Conservation (phyloP, 1,140 invertebrate genomes). For the Trypoxylus dichotomus region DNA sequence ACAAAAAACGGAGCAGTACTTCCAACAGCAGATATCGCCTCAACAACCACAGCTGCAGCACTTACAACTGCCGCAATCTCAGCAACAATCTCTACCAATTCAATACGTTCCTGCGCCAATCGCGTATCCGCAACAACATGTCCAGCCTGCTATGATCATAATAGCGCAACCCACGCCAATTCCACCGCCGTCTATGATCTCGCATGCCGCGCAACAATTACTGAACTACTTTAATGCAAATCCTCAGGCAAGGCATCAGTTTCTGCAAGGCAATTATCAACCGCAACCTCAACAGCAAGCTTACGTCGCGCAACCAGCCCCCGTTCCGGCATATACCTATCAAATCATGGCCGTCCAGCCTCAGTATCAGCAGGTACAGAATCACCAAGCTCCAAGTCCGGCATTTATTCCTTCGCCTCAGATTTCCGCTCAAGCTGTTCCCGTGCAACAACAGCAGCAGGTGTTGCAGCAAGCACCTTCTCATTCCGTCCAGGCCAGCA, state of each 20-base stretch:
- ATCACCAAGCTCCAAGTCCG: not conserved
- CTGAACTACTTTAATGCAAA: constrained; percentile 45
- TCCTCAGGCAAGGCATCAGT: constrained; percentile 40
- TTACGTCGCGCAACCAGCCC: constrained; percentile 27
- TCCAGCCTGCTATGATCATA: constrained; percentile 44
- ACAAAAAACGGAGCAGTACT: constrained; percentile 27
- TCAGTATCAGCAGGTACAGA: constrained; percentile 31
- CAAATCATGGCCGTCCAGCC: constrained; percentile 23
- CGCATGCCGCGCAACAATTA: constrained; percentile 40
- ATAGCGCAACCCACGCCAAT: constrained; percentile 46
- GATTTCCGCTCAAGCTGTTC: not conserved
- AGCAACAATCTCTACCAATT: constrained; percentile 31
- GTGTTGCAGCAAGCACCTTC: not conserved
- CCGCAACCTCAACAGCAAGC: constrained; percentile 33
- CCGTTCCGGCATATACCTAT: constrained; percentile 15
- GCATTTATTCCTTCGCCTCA: not conserved
- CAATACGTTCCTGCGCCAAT: constrained; percentile 36
- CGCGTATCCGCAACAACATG: constrained; percentile 32
- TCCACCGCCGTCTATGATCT: constrained; percentile 37
- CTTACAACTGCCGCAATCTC: constrained; percentile 11
- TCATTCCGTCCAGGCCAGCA: not conserved
- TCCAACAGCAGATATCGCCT: constrained; percentile 25
- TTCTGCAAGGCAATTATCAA: constrained; percentile 38
- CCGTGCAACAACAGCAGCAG: constrained; percentile 21
- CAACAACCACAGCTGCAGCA: constrained; percentile 25